Percentiles rank a stretch among this genome's conserved stretches.
phyloP scores from a whole-genome alignment of 2,888 invertebrate species.

The Cephus runcator region DNA sequence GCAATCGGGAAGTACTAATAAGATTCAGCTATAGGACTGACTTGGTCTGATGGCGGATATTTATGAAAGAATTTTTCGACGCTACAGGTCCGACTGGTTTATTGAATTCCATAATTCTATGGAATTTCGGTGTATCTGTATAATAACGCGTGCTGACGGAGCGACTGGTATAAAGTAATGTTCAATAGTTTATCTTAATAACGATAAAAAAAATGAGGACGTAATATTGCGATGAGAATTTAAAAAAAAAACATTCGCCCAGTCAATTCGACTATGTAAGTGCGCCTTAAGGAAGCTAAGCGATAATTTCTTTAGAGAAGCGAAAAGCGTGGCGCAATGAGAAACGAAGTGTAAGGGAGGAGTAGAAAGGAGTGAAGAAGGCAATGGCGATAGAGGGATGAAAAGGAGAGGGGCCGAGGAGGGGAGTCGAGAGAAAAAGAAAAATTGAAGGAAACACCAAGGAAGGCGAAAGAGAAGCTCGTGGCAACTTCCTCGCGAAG shows the following conservation, averaged over 20 bases:
- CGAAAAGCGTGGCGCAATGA: conserved; percentile 6
- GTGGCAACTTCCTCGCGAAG: conserved; percentile 51
- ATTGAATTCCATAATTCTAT: background rate
- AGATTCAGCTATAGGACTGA: background rate
- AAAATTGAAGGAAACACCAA: conserved; percentile 11
- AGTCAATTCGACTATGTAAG: background rate
- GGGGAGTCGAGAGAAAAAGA: conserved; percentile 23
- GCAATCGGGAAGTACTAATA: background rate
- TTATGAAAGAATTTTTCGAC: background rate
- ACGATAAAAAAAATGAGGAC: background rate
- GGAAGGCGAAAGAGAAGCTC: conserved; percentile 15
- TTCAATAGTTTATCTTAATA: background rate
- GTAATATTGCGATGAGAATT: background rate
- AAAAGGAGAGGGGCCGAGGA: background rate
- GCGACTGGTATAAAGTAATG: background rate
- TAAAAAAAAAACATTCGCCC: background rate
- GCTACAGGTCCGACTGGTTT: background rate
- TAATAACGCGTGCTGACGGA: background rate
- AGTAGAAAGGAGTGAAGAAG: background rate
- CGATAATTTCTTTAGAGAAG: background rate
- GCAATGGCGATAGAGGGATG: background rate
- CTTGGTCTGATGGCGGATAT: background rate
- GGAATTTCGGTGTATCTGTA: background rate
- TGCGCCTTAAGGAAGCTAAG: background rate
- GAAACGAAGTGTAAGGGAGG: background rate